These are phyloP conservation scores for Triplophysa bombifrons DNA, from an alignment of 2,797 vertebrate species.

Conservation along the genomic window DNA sequence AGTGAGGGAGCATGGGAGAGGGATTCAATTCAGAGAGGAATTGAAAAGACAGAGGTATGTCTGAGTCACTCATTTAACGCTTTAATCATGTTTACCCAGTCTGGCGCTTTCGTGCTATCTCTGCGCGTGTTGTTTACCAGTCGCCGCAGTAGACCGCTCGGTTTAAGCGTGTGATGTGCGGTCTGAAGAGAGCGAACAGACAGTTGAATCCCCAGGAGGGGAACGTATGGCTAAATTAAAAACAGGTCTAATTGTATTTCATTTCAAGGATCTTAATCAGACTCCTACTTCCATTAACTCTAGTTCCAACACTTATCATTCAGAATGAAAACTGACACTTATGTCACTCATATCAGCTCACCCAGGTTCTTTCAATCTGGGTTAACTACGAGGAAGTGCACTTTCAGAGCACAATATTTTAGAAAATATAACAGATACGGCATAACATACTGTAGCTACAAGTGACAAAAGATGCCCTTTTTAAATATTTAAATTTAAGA, in stretches of 20 bases:
- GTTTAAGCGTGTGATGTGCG: not conserved
- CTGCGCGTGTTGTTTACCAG: not conserved
- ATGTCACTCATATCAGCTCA: slow-evolving; percentile 35
- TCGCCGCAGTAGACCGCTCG: not conserved
- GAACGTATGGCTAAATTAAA: slow-evolving; percentile 40
- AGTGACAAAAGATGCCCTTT: no score
- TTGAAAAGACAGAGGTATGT: not conserved
- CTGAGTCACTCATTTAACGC: slow-evolving; percentile 11
- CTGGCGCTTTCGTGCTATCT: not conserved
- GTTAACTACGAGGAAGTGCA: not conserved
- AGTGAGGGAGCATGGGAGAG: not conserved
- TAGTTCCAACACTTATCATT: slow-evolving; percentile 33
- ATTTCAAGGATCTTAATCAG: slow-evolving; percentile 17
- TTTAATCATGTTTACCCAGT: not conserved
- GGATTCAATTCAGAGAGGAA: not conserved
- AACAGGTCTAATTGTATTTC: slow-evolving; percentile 36
- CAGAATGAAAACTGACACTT: slow-evolving; percentile 33
- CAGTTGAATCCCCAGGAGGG: not conserved
- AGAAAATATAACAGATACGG: no score
- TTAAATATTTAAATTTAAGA: no score
- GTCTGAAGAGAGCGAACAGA: slow-evolving; percentile 2
- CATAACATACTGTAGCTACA: no score
- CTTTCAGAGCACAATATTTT: slow-evolving; percentile 1
- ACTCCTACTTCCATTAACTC: slow-evolving; percentile 37
- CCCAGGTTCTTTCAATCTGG: slow-evolving; percentile 1